Evolutionary conservation across 1,140 invertebrate species (phyloP).

Genomic region (Chelonus insularis): DNA sequence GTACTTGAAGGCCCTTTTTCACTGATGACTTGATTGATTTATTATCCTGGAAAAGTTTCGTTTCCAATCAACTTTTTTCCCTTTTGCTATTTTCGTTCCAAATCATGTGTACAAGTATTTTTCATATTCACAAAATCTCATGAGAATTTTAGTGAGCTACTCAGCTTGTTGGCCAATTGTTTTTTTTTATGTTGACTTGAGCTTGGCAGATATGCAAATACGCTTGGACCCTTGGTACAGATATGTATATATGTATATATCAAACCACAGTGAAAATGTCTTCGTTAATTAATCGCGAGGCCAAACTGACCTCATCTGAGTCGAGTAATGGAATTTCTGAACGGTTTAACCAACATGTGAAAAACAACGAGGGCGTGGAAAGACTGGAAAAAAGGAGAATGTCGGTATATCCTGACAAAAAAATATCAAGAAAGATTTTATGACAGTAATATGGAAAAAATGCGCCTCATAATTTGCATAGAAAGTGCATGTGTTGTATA

Average conservation of each 20-base stretch:
- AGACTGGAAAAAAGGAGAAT: too few species aligned
- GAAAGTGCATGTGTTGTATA: too few species aligned
- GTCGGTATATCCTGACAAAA: too few species aligned
- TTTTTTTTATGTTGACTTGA: not conserved
- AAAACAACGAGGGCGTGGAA: not conserved
- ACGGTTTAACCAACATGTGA: conserved; percentile 14
- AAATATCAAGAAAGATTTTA: too few species aligned
- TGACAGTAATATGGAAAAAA: too few species aligned
- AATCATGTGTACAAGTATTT: too few species aligned
- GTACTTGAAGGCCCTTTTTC: conserved; percentile 36
- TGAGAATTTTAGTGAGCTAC: too few species aligned
- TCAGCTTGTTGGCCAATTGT: not conserved
- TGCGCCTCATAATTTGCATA: too few species aligned
- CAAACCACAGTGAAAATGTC: conserved; percentile 16
- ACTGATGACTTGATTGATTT: conserved; percentile 21
- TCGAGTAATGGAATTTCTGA: conserved; percentile 35
- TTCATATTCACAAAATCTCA: too few species aligned
- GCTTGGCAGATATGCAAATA: not conserved
- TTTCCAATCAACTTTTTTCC: conserved; percentile 1
- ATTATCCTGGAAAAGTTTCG: conserved; percentile 20
- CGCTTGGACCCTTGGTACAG: conserved; percentile 1
- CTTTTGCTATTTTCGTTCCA: not conserved
- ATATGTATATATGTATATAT: too few species aligned
- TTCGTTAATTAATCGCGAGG: conserved; percentile 32
- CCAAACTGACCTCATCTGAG: conserved; percentile 26